Evolutionary conservation across 2,888 invertebrate genomes (phyloP), one percentile per base, ranked within the genome.

Genomic region (Scotopteryx bipunctaria): DNA sequence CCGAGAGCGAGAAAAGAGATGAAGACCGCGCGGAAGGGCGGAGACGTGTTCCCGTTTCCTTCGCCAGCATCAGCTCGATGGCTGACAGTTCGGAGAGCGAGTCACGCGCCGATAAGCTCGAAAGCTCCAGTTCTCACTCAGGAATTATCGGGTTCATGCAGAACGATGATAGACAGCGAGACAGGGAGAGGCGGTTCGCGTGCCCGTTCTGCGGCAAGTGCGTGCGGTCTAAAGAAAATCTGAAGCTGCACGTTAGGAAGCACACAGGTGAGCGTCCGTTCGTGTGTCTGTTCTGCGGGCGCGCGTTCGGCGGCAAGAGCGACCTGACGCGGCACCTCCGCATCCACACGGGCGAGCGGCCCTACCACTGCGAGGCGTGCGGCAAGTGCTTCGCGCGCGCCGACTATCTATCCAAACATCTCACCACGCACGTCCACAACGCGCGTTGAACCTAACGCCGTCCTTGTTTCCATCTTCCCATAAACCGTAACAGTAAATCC

Each of bases 161-260:
- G 46, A 92, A 92, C 49, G 89, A 89, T 50, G 89, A 89, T 15
- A 72, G 88, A 40, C 86, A 87, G 54, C 70, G 87, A 40, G 94
- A 95, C 71, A 91, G 95, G 36, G 95, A 95, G 73, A 91, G 95
- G 55, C 92, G 95, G 50, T 96, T 96, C 80, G 96, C 96, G 19
- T 97, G 96, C 72, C 96, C 96, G 0, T 97, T 96, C 77, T 97
- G 97, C 80, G 96, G 96, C 38, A 97, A 97, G 79, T 96, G 96
- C 79, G 97, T 97, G 27, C 92, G 96, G 47, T 96, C 96, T 36
- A 96, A 96, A 83, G 96, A 96, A 86, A 96, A 96, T 78, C 91
- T 97, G 43, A 96, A 97, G 82, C 86, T 97, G 62, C 97, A 97
- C 83, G 96, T 97, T 13, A 92, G 96, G 49, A 97, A 97, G 72